A percentile compares a stretch with the other conserved stretches of the same genome.
These are phyloP conservation scores for Drosophila oshimai DNA, from an alignment of 1,140 invertebrate genomes.

Conservation along the genomic window DNA sequence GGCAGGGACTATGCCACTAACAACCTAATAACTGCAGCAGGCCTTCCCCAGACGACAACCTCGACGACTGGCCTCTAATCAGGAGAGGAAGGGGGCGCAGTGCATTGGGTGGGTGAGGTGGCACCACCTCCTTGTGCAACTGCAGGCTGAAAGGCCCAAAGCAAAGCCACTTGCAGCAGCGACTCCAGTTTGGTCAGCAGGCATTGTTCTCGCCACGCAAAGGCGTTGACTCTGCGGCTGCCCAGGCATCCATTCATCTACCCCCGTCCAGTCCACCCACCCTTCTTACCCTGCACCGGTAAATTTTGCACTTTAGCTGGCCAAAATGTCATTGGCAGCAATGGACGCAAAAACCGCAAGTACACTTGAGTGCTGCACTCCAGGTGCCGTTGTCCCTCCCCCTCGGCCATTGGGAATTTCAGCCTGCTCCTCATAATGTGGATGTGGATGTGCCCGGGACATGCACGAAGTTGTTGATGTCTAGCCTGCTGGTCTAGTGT, in stretches of 20 bases:
- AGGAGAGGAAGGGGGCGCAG: conserved; percentile 49
- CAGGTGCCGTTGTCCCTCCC: conserved; percentile 66
- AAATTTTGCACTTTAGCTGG: conserved; percentile 80
- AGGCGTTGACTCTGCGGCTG: conserved; percentile 52
- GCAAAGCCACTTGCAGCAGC: conserved; percentile 71
- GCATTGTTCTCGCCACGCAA: conserved; percentile 63
- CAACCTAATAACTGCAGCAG: conserved; percentile 76
- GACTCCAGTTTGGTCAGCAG: conserved; percentile 31
- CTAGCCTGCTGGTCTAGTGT: conserved; percentile 58
- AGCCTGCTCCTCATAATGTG: conserved; percentile 50
- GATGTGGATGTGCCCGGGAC: conserved; percentile 65
- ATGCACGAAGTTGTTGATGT: conserved; percentile 75
- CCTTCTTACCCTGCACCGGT: conserved; percentile 49
- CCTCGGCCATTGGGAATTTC: neutral
- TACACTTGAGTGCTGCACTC: conserved; percentile 80
- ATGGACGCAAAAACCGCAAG: conserved; percentile 80
- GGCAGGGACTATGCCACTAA: conserved; percentile 75
- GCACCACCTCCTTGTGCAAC: neutral
- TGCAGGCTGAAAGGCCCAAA: conserved; percentile 50
- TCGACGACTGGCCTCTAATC: conserved; percentile 68
- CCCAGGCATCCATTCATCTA: conserved; percentile 26
- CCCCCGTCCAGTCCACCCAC: neutral
- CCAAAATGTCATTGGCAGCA: conserved; percentile 78
- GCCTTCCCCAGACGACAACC: conserved; percentile 45
- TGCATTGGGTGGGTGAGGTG: neutral